Evolutionary conservation across 2,888 invertebrate genomes (phyloP).

Genomic region (Cacoxenus indagator): DNA sequence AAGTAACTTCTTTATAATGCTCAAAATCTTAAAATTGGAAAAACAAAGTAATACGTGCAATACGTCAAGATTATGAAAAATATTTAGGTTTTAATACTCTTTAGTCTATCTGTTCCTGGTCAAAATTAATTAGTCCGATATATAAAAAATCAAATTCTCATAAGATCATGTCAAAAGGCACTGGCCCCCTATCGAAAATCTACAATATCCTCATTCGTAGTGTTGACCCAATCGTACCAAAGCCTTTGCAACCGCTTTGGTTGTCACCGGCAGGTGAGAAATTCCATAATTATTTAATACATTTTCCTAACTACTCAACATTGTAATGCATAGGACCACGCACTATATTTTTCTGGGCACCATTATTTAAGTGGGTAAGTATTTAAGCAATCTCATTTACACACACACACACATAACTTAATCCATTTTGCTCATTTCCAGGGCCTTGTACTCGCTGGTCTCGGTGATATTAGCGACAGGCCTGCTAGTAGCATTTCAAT

Average conservation of each 20-base stretch:
- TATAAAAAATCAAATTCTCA: no score
- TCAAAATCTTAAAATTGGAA: no score
- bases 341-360: conserved; percentile 61
- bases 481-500: conserved; percentile 89
- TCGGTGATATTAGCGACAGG: conserved; percentile 83
- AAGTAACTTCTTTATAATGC: no score
- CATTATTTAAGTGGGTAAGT: conserved; percentile 56
- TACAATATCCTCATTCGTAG: conserved; percentile 43
- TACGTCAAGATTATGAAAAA: no score
- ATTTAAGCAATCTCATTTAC: background rate
- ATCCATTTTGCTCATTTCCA: conserved; percentile 1
- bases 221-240: conserved; percentile 49
- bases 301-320: background rate
- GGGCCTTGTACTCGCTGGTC: conserved; percentile 76
- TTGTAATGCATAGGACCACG: conserved; percentile 45
- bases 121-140: no score
- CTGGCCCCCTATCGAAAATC: conserved; percentile 40
- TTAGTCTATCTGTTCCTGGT: no score
- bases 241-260: conserved; percentile 47
- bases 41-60: no score
- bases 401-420: no score
- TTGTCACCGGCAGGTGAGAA: conserved; percentile 47
- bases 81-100: no score
- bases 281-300: background rate
- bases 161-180: conserved; percentile 46